Conservation (phyloP, 2,888 invertebrate genomes). For the Strigamia crassipes region DNA sequence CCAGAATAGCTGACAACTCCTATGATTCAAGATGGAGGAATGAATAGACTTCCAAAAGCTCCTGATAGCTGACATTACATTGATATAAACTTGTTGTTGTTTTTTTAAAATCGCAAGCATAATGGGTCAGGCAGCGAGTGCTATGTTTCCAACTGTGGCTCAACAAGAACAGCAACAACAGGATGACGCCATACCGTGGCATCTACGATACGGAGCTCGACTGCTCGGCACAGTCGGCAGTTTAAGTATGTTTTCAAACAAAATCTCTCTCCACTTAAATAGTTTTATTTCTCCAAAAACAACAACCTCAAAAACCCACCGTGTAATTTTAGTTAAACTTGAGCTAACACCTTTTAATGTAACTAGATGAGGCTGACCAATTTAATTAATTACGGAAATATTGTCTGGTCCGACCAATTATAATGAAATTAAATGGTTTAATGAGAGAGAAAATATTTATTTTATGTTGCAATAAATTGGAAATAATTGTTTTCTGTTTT, state of each 20-base stretch:
- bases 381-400: not conserved
- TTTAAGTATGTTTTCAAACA: conserved; percentile 59
- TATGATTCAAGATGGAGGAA: conserved; percentile 23
- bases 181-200: conserved; percentile 80
- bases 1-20: not conserved
- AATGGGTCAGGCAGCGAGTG: conserved; percentile 46
- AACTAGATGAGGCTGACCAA: not conserved
- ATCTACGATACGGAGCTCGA: conserved; percentile 84
- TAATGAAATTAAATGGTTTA: not conserved
- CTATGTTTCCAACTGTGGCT: conserved; percentile 24
- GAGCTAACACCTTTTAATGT: too few relatives aligned
- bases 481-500: conserved; percentile 47
- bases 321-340: too few relatives aligned
- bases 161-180: conserved; percentile 43
- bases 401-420: too few relatives aligned
- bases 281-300: not conserved
- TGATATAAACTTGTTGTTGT: not conserved
- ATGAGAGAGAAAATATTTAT: not conserved
- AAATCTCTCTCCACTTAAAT: not conserved
- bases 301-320: too few relatives aligned
- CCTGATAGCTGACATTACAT: conserved; percentile 14
- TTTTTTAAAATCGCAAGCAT: not conserved
- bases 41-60: not conserved
- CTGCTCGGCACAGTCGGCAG: conserved; percentile 82
- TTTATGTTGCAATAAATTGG: not conserved